Percentiles rank a stretch among this genome's conserved stretches.
Evolutionary conservation across 2,797 vertebrate species (phyloP).

Genomic region (Philypnodon macrostomus): DNA sequence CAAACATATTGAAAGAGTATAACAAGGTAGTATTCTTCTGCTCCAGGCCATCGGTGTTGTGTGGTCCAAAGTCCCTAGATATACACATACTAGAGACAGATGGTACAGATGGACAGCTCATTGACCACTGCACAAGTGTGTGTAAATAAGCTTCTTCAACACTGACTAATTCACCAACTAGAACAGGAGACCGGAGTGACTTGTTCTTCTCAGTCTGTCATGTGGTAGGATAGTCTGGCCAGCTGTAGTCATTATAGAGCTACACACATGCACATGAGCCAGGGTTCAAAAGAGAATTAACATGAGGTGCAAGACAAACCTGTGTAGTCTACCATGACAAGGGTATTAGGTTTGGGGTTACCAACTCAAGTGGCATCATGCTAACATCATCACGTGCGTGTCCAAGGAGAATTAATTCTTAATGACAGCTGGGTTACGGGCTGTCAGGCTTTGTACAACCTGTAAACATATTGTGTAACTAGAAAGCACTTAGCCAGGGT

Average conservation of each 20-base stretch:
- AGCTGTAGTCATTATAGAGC: not conserved
- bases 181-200: conserved; percentile 1
- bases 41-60: conserved; percentile 19
- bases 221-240: not conserved
- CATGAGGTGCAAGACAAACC: conserved; percentile 5
- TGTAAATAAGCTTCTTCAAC: conserved; percentile 26
- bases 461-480: not conserved
- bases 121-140: conserved; percentile 24
- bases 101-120: conserved; percentile 35
- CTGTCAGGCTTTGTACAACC: not conserved
- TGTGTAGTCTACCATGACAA: not conserved
- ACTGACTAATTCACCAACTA: conserved; percentile 7
- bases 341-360: conserved; percentile 6
- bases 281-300: too few species aligned
- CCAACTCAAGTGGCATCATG: conserved; percentile 9
- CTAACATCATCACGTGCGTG: not conserved
- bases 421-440: conserved; percentile 6
- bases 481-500: too few species aligned
- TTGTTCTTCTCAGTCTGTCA: not conserved
- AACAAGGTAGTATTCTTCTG: conserved; percentile 8
- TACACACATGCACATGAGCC: too few species aligned
- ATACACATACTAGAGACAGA: conserved; percentile 24
- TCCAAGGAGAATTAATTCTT: conserved; percentile 16
- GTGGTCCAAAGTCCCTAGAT: conserved; percentile 8
- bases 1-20: conserved; percentile 1